Conservation (phyloP, 2,888 invertebrate genomes). For the Temnothorax ravouxi region DNA sequence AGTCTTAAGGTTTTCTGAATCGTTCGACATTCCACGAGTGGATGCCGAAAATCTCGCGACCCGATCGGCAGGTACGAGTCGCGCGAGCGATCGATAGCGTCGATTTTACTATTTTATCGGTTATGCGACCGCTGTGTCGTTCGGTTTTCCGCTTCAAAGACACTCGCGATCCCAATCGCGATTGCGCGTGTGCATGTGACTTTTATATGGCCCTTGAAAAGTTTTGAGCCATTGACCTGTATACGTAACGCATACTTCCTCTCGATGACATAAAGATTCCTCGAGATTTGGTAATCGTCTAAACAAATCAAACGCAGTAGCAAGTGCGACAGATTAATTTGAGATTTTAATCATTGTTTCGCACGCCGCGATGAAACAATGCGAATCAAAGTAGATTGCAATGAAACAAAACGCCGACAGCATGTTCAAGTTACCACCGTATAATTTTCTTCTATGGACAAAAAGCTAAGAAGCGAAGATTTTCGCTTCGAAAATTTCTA, state of each 20-base stretch:
- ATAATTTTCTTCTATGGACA: background rate
- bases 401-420: background rate
- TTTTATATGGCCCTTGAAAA: slow-evolving; percentile 17
- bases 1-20: slow-evolving; percentile 55
- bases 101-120: slow-evolving; percentile 47
- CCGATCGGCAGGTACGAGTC: slow-evolving; percentile 29
- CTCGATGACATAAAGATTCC: background rate
- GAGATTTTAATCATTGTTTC: slow-evolving; percentile 21
- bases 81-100: slow-evolving; percentile 12
- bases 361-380: background rate
- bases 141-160: slow-evolving; percentile 31
- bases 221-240: slow-evolving; percentile 27
- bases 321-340: slow-evolving; percentile 18
- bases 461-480: background rate
- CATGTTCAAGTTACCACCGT: background rate
- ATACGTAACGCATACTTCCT: background rate
- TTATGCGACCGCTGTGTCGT: slow-evolving; percentile 27
- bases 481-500: background rate
- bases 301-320: background rate
- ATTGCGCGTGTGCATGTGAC: background rate
- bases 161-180: slow-evolving; percentile 15
- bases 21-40: slow-evolving; percentile 41
- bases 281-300: slow-evolving; percentile 1
- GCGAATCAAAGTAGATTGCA: slow-evolving; percentile 1
- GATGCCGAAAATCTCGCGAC: slow-evolving; percentile 13